phyloP scores from a whole-genome alignment of 2,797 vertebrate genomes.

The Glyptemys insculpta region DNA sequence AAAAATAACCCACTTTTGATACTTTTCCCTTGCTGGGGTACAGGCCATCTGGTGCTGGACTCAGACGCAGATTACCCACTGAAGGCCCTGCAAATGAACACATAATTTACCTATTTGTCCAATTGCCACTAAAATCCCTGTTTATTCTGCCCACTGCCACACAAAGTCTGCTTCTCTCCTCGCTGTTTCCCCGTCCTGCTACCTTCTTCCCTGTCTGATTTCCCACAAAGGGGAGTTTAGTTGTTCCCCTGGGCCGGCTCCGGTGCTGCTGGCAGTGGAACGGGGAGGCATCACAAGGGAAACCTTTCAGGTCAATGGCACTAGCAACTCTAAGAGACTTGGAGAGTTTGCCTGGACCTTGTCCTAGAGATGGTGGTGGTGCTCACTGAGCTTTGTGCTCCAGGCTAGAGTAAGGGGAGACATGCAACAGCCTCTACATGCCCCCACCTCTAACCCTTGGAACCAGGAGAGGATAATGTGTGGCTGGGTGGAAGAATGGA shows the following conservation, averaged over 20 bases:
- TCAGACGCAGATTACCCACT: constrained; percentile 65
- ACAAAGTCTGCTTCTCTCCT: not conserved
- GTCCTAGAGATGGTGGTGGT: constrained; percentile 3
- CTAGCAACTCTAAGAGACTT: not conserved
- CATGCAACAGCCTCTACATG: not conserved
- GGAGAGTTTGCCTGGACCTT: not conserved
- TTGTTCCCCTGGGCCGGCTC: not conserved
- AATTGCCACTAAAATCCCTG: constrained; percentile 53
- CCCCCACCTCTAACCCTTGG: not conserved
- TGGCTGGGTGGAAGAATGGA: constrained; percentile 24
- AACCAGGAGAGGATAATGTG: constrained; percentile 34
- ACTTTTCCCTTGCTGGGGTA: constrained; percentile 45
- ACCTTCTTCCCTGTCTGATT: not conserved
- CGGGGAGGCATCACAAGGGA: not conserved
- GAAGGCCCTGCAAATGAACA: constrained; percentile 61
- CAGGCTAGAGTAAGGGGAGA: not conserved
- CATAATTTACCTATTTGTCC: constrained; percentile 67
- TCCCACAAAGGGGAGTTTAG: not conserved
- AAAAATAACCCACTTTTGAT: not conserved
- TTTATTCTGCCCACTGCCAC: constrained; percentile 39
- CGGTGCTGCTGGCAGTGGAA: not conserved
- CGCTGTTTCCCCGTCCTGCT: not conserved
- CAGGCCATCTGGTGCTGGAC: constrained; percentile 36
- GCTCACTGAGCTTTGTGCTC: not conserved
- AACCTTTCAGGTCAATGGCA: not conserved